A percentile compares a stretch with the other conserved stretches of the same genome.
These are phyloP conservation scores for Trachymyrmex cornetzi DNA, from an alignment of 1,140 invertebrate species.

Conservation along the genomic window DNA sequence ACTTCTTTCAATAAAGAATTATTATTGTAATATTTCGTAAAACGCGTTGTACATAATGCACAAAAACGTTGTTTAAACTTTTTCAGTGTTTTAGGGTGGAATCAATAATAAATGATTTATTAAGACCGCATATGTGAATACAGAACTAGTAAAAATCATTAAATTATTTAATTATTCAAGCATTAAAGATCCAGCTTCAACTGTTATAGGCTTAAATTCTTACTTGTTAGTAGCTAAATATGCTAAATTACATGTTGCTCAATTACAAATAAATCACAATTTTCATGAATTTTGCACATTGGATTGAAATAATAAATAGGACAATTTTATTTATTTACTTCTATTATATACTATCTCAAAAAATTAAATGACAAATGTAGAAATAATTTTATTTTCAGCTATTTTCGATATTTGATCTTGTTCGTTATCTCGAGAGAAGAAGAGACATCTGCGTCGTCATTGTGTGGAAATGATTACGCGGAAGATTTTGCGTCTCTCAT, in stretches of 20 bases:
- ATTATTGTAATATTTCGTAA: neutral
- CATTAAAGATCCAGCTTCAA: too few species aligned
- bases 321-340: neutral
- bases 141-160: too few species aligned
- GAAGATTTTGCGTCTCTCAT: slow-evolving; percentile 63
- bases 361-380: neutral
- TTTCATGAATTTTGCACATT: neutral
- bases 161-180: too few species aligned
- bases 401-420: slow-evolving; percentile 17
- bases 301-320: neutral
- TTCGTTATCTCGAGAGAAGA: neutral
- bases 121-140: too few species aligned
- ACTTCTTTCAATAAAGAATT: neutral
- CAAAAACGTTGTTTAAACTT: neutral
- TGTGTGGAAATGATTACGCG: slow-evolving; percentile 72
- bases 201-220: too few species aligned
- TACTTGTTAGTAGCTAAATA: too few species aligned
- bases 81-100: too few species aligned
- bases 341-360: neutral
- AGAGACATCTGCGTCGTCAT: slow-evolving; percentile 62
- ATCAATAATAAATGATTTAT: too few species aligned
- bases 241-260: neutral
- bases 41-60: neutral
- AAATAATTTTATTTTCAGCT: neutral
- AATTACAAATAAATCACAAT: slow-evolving; percentile 1